Base-by-base conservation (phyloP, 2,797 vertebrate species). In the Sphaeramia orbicularis region DNA sequence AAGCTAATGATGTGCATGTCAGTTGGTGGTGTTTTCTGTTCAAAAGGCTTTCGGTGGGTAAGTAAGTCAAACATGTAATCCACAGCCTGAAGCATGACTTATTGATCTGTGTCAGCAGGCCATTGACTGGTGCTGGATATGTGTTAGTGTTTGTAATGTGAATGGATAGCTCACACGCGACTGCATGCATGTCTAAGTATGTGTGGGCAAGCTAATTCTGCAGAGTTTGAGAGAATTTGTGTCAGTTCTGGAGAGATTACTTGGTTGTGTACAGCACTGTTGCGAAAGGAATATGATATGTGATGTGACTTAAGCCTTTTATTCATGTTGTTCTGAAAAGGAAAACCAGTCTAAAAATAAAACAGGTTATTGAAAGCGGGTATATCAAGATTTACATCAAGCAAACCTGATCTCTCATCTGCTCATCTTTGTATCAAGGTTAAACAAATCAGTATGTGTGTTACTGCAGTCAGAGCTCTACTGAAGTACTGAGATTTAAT, bases 101-200 rank as follows among this genome's bases (percentile, higher is more conserved):
- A 90, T 90, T 69, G 86, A 90, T 89, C 80, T 47, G 52, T 77
- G 83, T 81, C 74, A 87, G 81, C 67, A 56, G 71, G 56, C 37
- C 70, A 86, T 66, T 76, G 86, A 89, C 84, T 81, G 71, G 81
- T 62, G 65, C 68, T 74, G 59, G 80, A 75, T 78, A 49, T 63
- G 57, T 71, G 84, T 81, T 76, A 74, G 37, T 84, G 64, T 69
- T 70, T 86, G 74, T 82, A 74, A 88, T 83, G 71, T 69, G 74
- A 67, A 86, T 79, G 64, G 74, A 75, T 78, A 68, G 61, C 24
- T 50, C 68, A 32, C 47, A n/a, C n/a, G 47, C 56, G 57, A 76
- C 48, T 67, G 38, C 2, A 11, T 58, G 56, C 37, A 37, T 36
- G 30, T n/a, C 7, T 64, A 57, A 13, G 15, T 49, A 70, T 24